Conservation (phyloP, 2,888 invertebrate species). For the Chalcosyrphus nemorum region DNA sequence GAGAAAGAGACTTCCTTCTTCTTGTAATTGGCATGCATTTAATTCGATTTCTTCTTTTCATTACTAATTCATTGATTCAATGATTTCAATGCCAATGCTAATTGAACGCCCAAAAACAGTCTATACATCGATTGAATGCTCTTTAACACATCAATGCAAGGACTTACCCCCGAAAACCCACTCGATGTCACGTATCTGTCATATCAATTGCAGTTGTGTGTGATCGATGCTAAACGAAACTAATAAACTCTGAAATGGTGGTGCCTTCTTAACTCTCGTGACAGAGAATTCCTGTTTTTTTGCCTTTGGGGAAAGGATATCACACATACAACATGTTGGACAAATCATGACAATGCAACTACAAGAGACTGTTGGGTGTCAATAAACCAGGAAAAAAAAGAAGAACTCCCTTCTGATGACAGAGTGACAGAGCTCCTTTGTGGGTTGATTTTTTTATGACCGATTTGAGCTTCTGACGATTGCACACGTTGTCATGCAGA, state of each 20-base stretch:
- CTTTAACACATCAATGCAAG: background rate
- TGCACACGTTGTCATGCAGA: conserved; percentile 63
- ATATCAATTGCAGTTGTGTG: conserved; percentile 57
- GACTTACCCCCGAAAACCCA: background rate
- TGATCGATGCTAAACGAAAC: conserved; percentile 71
- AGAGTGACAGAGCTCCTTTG: background rate
- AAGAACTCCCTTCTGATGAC: conserved; percentile 7
- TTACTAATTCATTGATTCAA: too few species aligned
- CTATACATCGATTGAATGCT: background rate
- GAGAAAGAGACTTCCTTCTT: too few species aligned
- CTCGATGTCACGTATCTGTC: conserved; percentile 52
- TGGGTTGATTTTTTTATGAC: conserved; percentile 52
- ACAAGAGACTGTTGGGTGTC: conserved; percentile 28
- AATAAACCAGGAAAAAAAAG: background rate
- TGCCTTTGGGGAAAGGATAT: conserved; percentile 20
- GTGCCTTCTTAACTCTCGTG: conserved; percentile 45
- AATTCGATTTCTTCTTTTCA: too few species aligned
- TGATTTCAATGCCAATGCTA: too few species aligned
- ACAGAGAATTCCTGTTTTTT: conserved; percentile 13
- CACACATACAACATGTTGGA: conserved; percentile 1
- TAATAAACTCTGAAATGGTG: conserved; percentile 59
- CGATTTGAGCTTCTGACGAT: conserved; percentile 62
- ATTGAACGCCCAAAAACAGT: too few species aligned
- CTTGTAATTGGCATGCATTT: too few species aligned
- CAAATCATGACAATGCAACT: conserved; percentile 31